Conservation (phyloP, 1,140 invertebrate genomes). For the Phymastichus coffea region DNA sequence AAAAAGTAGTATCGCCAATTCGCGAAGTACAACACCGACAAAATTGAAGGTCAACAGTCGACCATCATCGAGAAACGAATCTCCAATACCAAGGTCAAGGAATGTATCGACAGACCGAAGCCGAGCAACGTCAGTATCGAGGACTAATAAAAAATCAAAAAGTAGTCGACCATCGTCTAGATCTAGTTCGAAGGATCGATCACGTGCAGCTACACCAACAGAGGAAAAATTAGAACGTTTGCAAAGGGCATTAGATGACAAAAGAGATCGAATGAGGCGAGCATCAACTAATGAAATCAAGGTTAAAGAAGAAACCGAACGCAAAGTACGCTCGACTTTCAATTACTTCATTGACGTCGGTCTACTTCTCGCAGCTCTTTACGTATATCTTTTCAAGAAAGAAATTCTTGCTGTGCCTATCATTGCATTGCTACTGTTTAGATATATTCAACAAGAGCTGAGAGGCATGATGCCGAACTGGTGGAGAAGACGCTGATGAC, state of each 20-base stretch:
- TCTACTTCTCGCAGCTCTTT: conserved; percentile 65
- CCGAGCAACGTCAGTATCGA: conserved; percentile 35
- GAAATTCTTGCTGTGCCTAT: conserved; percentile 75
- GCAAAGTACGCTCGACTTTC: conserved; percentile 65
- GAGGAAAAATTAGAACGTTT: conserved; percentile 38
- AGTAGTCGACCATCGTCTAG: conserved; percentile 35
- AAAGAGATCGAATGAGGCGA: conserved; percentile 29
- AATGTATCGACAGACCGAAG: conserved; percentile 37
- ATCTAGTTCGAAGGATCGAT: conserved; percentile 44
- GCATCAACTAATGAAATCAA: not conserved
- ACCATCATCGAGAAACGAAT: conserved; percentile 35
- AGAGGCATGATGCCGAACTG: conserved; percentile 39
- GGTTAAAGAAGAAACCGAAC: conserved; percentile 55
- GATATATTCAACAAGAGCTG: conserved; percentile 66
- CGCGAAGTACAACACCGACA: not conserved
- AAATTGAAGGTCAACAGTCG: not conserved
- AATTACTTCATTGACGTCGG: conserved; percentile 71
- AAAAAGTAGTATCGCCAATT: not conserved
- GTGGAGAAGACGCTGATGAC: conserved; percentile 14
- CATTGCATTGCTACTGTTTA: conserved; percentile 72
- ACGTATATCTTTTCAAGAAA: conserved; percentile 75
- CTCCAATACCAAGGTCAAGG: conserved; percentile 35
- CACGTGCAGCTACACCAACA: conserved; percentile 28
- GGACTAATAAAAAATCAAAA: no score
- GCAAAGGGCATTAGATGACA: conserved; percentile 35